These are phyloP conservation scores for Acrobasis suavella DNA, from an alignment of 2,888 invertebrate genomes.

Conservation along the genomic window DNA sequence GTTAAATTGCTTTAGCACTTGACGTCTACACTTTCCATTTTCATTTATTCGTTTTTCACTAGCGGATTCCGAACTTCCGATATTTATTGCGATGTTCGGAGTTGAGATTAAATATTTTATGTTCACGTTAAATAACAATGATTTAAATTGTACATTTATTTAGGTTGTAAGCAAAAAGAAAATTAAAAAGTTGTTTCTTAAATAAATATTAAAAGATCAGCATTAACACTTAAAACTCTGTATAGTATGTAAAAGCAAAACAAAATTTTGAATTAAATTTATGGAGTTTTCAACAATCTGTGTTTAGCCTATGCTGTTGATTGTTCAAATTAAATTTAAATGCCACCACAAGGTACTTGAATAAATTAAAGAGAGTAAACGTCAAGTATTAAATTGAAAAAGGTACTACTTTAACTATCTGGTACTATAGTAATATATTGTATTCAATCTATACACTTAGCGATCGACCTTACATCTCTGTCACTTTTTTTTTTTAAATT, in stretches of 20 bases:
- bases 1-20: conserved; percentile 20
- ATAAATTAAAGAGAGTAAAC: not conserved
- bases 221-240: not conserved
- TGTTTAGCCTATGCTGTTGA: conserved; percentile 26
- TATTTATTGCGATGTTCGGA: not conserved
- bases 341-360: conserved; percentile 35
- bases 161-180: too few species aligned
- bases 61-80: not conserved
- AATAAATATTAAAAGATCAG: not conserved
- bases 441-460: too few species aligned
- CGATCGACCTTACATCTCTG: too few species aligned
- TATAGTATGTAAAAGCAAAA: not conserved
- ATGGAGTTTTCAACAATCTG: conserved; percentile 14
- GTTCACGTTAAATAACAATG: not conserved
- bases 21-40: conserved; percentile 18
- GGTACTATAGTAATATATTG: too few species aligned
- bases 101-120: not conserved
- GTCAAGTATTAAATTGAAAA: not conserved
- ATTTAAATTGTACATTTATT: too few species aligned
- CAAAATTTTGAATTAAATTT: conserved; percentile 19
- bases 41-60: not conserved
- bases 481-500: not conserved
- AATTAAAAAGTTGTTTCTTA: too few species aligned
- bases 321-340: conserved; percentile 30
- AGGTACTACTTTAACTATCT: too few species aligned